phyloP scores from a whole-genome alignment of 2,113 vertebrate species.

The Aleadryas rufinucha region DNA sequence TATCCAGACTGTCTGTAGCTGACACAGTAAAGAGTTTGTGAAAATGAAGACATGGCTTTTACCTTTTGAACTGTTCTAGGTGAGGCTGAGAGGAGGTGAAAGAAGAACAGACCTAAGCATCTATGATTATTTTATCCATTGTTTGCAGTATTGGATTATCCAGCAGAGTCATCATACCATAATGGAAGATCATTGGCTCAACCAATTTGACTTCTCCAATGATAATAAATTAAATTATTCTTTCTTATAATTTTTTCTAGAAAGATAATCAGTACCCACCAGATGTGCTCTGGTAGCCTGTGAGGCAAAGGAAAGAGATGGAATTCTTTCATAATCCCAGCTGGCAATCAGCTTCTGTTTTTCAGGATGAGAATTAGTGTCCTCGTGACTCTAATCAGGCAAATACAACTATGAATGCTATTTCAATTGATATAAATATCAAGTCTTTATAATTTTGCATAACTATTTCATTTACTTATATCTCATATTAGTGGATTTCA shows the following conservation, averaged over 20 bases:
- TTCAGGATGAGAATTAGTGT: constrained; percentile 15
- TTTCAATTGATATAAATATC: neutral
- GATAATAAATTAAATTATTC: neutral
- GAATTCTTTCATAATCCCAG: constrained; percentile 27
- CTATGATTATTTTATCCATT: neutral
- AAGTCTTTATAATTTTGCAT: neutral
- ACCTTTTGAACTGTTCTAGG: constrained; percentile 7
- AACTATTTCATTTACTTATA: neutral
- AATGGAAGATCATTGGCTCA: neutral
- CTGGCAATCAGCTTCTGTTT: constrained; percentile 15
- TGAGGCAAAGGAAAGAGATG: neutral
- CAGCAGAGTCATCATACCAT: neutral
- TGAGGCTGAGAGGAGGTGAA: neutral
- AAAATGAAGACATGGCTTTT: neutral
- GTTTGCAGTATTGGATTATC: neutral
- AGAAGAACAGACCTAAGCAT: neutral
- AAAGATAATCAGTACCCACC: neutral
- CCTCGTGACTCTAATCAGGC: constrained; percentile 5
- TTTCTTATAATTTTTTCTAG: neutral
- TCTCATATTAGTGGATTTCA: neutral
- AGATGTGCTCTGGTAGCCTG: neutral
- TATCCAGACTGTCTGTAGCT: constrained; percentile 18
- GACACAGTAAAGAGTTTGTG: neutral
- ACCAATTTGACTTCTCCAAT: neutral
- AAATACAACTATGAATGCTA: neutral